A percentile compares a stretch with the other conserved stretches of the same genome.
These are phyloP conservation scores for Merluccius polli DNA, from an alignment of 2,797 vertebrate genomes.

Conservation along the genomic window DNA sequence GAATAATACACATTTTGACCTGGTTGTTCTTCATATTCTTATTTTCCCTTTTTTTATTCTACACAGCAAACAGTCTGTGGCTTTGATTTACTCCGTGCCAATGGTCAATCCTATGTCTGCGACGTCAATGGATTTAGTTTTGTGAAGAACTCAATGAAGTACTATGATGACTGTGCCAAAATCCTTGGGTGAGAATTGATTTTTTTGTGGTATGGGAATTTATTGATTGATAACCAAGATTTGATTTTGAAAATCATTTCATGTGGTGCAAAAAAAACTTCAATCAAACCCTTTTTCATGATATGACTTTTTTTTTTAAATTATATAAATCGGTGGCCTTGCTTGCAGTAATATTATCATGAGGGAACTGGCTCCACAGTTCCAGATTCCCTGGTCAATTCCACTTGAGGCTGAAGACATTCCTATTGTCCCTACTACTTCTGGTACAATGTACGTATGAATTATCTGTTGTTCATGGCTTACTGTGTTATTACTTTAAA, in stretches of 20 bases:
- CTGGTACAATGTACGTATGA: constrained; percentile 44
- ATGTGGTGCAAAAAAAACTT: background rate
- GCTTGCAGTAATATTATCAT: constrained; percentile 81
- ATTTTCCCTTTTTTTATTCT: constrained; percentile 26
- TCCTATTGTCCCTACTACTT: constrained; percentile 87
- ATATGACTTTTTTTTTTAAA: background rate
- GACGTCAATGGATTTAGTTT: constrained; percentile 91
- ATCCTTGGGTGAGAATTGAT: constrained; percentile 79
- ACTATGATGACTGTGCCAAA: constrained; percentile 89
- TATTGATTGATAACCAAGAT: background rate
- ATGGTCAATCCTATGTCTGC: constrained; percentile 87
- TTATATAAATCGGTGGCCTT: background rate
- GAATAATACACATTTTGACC: background rate
- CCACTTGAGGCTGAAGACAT: constrained; percentile 88
- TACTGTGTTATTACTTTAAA: background rate
- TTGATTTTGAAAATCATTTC: background rate
- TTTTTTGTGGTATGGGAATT: background rate
- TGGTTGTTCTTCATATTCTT: background rate
- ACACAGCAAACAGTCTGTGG: constrained; percentile 88
- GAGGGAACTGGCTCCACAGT: constrained; percentile 86
- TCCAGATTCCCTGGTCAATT: constrained; percentile 88
- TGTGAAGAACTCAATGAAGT: constrained; percentile 92
- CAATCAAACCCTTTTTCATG: background rate
- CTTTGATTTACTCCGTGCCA: constrained; percentile 86
- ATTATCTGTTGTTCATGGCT: background rate